Conservation (phyloP, 2,797 vertebrate genomes). For the Chiroxiphia lanceolata region DNA sequence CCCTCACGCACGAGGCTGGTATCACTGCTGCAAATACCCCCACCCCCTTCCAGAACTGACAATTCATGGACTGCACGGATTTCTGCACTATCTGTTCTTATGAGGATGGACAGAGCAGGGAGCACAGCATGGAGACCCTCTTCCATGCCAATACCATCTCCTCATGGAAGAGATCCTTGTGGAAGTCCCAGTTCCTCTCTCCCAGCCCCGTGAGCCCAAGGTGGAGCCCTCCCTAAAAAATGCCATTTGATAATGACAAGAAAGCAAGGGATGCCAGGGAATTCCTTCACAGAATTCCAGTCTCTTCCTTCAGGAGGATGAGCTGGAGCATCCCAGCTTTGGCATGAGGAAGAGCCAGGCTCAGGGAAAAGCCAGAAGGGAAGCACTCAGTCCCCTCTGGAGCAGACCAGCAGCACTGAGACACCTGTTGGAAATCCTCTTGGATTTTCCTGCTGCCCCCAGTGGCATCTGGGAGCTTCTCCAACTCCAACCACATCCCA, state of each 20-base stretch:
- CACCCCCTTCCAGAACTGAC: neutral
- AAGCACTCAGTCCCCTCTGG: neutral
- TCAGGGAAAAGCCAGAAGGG: no score
- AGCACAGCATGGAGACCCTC: neutral
- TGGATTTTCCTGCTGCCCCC: neutral
- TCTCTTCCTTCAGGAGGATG: fast-evolving
- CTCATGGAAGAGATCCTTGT: neutral
- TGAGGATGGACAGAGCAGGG: neutral
- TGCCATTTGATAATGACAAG: fast-evolving
- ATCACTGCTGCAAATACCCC: neutral
- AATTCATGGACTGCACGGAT: neutral
- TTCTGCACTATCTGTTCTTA: neutral
- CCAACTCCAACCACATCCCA: neutral
- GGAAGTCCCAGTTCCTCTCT: neutral
- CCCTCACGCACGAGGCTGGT: neutral
- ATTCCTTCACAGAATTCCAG: neutral
- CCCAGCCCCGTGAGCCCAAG: neutral
- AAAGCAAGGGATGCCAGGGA: neutral
- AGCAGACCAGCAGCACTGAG: neutral
- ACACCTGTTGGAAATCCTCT: neutral
- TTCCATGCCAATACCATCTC: neutral
- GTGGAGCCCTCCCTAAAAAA: neutral
- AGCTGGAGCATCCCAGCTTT: neutral
- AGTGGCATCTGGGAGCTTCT: neutral
- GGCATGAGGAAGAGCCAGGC: neutral